phyloP scores from a whole-genome alignment of 92 coral and sea anemone genomes.

The Parazoanthus darwini region DNA sequence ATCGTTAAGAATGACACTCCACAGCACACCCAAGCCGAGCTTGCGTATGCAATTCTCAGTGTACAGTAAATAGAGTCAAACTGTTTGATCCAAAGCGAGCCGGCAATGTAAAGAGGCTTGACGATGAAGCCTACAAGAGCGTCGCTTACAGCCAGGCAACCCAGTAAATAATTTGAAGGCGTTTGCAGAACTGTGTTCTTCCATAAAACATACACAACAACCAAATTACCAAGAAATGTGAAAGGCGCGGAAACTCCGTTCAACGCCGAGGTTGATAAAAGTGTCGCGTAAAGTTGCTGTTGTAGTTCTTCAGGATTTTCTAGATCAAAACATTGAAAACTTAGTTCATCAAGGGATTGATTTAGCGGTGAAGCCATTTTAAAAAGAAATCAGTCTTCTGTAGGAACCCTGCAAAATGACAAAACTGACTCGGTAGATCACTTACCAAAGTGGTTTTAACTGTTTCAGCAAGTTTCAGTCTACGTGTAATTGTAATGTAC shows the following conservation, averaged over 20 bases:
- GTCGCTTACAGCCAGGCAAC: constrained; percentile 28
- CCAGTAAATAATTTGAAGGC: constrained; percentile 17
- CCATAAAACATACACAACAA: constrained; percentile 23
- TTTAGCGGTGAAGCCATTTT: neutral
- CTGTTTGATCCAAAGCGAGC: constrained; percentile 16
- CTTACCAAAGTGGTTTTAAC: neutral
- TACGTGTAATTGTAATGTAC: too few species aligned
- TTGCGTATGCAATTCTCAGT: constrained; percentile 12
- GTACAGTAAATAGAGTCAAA: constrained; percentile 4
- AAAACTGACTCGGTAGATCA: neutral
- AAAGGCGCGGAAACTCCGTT: constrained; percentile 19
- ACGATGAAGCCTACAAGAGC: constrained; percentile 25
- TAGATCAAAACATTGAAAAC: constrained; percentile 29
- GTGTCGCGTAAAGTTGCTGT: neutral
- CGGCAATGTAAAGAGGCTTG: neutral
- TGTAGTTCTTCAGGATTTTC: constrained; percentile 4
- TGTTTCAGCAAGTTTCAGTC: neutral
- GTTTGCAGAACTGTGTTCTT: constrained; percentile 23
- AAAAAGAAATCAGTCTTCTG: neutral
- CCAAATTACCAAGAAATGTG: constrained; percentile 14
- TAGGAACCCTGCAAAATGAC: neutral
- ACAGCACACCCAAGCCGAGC: constrained; percentile 27
- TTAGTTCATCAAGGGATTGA: neutral
- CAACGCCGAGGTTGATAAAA: constrained; percentile 3
- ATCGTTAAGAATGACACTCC: constrained; percentile 33